Conservation (phyloP, 2,888 invertebrate species). For the Stictocephala bisonia region DNA sequence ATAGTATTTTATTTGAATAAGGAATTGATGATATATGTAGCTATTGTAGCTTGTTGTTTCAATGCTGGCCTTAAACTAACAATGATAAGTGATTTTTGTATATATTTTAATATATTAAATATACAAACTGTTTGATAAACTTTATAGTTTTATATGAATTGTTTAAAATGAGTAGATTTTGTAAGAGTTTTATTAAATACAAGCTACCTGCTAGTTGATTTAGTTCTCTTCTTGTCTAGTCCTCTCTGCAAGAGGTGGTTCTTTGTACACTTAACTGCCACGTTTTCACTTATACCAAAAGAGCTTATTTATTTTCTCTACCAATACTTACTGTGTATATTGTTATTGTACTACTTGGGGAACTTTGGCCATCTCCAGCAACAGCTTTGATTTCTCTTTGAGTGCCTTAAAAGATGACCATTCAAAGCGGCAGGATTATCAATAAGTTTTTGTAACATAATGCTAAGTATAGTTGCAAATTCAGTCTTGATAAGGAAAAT, state of each 20-base stretch:
- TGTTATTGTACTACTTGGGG: too few relatives aligned
- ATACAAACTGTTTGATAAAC: constrained; percentile 33
- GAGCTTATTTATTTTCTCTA: too few relatives aligned
- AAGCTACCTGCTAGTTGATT: constrained; percentile 19
- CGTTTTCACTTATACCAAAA: too few relatives aligned
- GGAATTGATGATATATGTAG: constrained; percentile 37
- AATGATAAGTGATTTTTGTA: constrained; percentile 19
- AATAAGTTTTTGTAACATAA: too few relatives aligned
- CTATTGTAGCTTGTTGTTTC: not conserved
- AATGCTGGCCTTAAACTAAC: constrained; percentile 28
- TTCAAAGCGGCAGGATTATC: too few relatives aligned
- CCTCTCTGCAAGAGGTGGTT: not conserved
- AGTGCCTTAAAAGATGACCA: too few relatives aligned
- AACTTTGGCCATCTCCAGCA: too few relatives aligned
- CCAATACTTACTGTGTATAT: too few relatives aligned
- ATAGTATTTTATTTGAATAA: too few relatives aligned
- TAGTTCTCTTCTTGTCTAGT: constrained; percentile 3
- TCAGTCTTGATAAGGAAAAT: too few relatives aligned
- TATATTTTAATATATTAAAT: constrained; percentile 26
- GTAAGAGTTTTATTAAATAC: constrained; percentile 24
- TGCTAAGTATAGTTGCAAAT: too few relatives aligned
- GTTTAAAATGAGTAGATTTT: constrained; percentile 23
- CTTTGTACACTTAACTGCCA: not conserved
- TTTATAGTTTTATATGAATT: constrained; percentile 37
- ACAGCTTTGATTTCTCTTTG: too few relatives aligned